Conservation (phyloP, 2,113 vertebrate genomes). For the Erythrocebus patas region DNA sequence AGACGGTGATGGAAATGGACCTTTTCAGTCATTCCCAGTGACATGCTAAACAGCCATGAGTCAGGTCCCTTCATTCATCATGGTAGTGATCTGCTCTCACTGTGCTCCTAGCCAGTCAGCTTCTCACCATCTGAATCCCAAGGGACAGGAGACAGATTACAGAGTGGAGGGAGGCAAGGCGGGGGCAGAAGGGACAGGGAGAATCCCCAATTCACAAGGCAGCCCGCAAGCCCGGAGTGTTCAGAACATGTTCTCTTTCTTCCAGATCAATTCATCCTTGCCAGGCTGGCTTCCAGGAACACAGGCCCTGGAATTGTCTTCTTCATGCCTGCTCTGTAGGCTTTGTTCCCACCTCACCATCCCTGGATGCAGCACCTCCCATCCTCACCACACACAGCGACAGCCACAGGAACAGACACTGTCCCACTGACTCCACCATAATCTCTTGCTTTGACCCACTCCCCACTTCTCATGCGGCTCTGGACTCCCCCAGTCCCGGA, state of each 20-base stretch:
- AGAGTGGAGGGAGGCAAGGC: too few species aligned
- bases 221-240: neutral
- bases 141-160: too few species aligned
- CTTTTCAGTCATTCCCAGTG: neutral
- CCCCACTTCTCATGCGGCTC: neutral
- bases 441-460: neutral
- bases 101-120: accelerated
- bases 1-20: neutral
- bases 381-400: too few species aligned
- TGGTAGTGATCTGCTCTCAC: accelerated
- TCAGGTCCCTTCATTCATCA: neutral
- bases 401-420: accelerated
- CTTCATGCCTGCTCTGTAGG: neutral
- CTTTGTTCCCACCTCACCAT: neutral
- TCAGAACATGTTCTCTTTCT: neutral
- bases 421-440: neutral
- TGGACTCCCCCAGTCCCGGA: neutral
- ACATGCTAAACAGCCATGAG: neutral
- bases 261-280: neutral
- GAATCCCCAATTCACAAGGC: accelerated
- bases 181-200: accelerated
- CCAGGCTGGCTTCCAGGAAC: neutral
- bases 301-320: neutral
- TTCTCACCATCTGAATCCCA: neutral
- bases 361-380: neutral